Conservation (phyloP, 2,888 invertebrate species). For the Protonemura montana region DNA sequence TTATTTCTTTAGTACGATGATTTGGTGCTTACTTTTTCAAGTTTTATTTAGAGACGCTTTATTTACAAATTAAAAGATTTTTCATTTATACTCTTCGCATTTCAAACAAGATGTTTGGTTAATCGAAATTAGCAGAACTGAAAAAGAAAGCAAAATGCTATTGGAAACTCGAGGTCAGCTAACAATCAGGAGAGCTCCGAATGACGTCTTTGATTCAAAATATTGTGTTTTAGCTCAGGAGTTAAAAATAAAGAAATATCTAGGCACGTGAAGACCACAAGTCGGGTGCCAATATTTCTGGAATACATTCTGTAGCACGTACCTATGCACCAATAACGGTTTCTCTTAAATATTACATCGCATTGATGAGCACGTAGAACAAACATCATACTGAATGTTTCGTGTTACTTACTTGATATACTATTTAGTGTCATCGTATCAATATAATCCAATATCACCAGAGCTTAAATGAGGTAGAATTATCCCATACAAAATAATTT, state of each 20-base stretch:
- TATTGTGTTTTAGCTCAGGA: conserved; percentile 7
- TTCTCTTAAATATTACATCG: too few relatives aligned
- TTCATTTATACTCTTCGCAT: too few relatives aligned
- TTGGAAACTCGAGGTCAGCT: conserved; percentile 12
- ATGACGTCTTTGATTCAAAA: conserved; percentile 12
- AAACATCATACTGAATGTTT: too few relatives aligned
- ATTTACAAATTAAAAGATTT: too few relatives aligned
- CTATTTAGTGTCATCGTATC: too few relatives aligned
- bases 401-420: too few relatives aligned
- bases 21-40: background rate
- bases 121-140: background rate
- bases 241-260: conserved; percentile 3
- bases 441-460: too few relatives aligned
- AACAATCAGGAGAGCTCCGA: background rate
- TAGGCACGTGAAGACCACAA: background rate
- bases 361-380: too few relatives aligned
- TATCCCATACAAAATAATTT: too few relatives aligned
- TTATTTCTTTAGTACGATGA: too few relatives aligned
- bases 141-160: background rate
- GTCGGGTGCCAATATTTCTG: conserved; percentile 1
- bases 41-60: too few relatives aligned
- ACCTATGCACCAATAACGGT: background rate
- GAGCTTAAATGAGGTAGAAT: too few relatives aligned
- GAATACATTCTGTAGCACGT: background rate
- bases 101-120: background rate